Evolutionary conservation across 2,797 vertebrate species (phyloP).

Genomic region (Poecilia wingei): DNA sequence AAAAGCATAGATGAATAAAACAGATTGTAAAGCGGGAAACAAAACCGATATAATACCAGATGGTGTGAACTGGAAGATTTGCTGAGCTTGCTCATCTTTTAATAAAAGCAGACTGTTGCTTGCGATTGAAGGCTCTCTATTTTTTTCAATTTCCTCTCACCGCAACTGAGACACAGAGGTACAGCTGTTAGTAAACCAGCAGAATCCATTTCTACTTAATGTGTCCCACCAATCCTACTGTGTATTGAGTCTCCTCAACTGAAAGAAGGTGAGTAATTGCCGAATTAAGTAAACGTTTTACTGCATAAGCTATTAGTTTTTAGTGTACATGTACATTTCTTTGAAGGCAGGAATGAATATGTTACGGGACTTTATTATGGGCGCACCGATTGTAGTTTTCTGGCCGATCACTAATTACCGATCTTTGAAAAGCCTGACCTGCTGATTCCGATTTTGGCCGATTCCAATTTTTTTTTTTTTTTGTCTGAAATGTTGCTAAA

Average conservation of each 20-base stretch:
- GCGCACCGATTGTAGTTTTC: no score
- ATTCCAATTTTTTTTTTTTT: no score
- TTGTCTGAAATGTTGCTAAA: no score
- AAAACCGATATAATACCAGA: conserved; percentile 39
- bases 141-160: neutral
- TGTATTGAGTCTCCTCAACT: neutral
- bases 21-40: neutral
- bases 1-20: conserved; percentile 15
- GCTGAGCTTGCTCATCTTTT: conserved; percentile 6
- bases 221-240: neutral
- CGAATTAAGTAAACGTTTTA: neutral
- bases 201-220: neutral
- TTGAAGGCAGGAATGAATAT: neutral
- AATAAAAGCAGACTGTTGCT: neutral
- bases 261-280: neutral
- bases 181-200: neutral
- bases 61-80: conserved; percentile 21
- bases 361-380: neutral
- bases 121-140: neutral
- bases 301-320: neutral
- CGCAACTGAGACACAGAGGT: neutral
- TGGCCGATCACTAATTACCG: no score
- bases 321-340: neutral
- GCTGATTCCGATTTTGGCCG: no score
- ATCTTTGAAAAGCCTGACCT: no score